Percentiles rank a stretch among this genome's conserved stretches.
Evolutionary conservation across 1,140 invertebrate genomes (phyloP).

Genomic region (Thalassaphorura encarpata): DNA sequence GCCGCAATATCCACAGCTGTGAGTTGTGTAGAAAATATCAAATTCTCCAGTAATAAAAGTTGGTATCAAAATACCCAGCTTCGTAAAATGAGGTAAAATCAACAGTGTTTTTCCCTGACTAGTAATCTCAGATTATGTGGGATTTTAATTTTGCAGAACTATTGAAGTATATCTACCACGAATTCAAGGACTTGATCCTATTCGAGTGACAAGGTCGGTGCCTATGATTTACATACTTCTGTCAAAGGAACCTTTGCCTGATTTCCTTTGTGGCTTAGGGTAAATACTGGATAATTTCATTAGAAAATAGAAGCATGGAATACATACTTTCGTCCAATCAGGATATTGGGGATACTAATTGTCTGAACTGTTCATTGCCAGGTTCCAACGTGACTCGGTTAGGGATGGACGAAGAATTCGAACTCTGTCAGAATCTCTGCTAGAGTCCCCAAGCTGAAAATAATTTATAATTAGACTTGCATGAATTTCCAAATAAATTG

Average conservation of each 20-base stretch:
- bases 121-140: not conserved
- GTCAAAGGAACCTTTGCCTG: conserved; percentile 46
- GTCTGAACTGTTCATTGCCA: no score
- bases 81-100: conserved; percentile 53
- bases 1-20: not conserved
- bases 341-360: no score
- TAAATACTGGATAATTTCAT: no score
- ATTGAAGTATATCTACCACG: conserved; percentile 70
- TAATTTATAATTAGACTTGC: no score
- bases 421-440: no score
- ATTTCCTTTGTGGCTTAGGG: no score
- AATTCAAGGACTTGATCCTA: conserved; percentile 57
- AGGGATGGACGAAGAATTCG: no score
- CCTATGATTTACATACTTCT: conserved; percentile 66
- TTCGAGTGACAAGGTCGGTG: conserved; percentile 58
- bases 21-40: not conserved
- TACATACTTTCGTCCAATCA: no score
- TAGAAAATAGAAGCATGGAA: no score
- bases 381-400: no score
- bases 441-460: no score
- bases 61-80: conserved; percentile 62
- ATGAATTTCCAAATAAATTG: no score
- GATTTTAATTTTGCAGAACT: conserved; percentile 45
- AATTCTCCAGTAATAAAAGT: not conserved
- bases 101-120: not conserved